Evolutionary conservation across 1,140 invertebrate genomes (phyloP), one percentile per base, ranked within the genome.

Genomic region (Drosophila biarmipes): DNA sequence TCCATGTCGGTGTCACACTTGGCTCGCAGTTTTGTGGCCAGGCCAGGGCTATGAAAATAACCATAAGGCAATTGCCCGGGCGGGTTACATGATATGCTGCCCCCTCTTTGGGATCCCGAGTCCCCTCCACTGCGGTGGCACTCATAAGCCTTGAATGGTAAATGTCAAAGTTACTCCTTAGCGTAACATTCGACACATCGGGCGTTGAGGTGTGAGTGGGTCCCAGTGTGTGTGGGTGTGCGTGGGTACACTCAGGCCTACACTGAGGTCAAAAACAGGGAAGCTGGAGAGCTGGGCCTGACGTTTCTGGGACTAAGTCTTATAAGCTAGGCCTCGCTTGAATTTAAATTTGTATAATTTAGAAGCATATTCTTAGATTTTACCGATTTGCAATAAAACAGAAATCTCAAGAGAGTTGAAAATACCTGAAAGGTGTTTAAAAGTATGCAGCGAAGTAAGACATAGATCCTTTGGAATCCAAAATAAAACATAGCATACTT

Each of bases 91-190:
- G 61, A 68, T 61, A 49, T 59, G 69, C 63, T 19, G 43, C 57
- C 29, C 55, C 48, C 27, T 31, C 12, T 40, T 21, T 29, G 40
- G 8, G 29, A 31, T 4, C 31, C 29, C 15, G 19, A 38, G 43
- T 2, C 17, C 34, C 14, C 40, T 34, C 15, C 43, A 31, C 53
- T 49, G 67, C 76, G 84, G 69, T 73, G 84, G 85, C 73, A 89
- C 84, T 89, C 84, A 89, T 89, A 89, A 89, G 84, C 84, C 84
- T 89, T 89, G 84, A 89, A 89, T 89, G 84, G 85, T 89, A 89
- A 89, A 89, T 89, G 84, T 89, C 84, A 89, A 89, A 89, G 84
- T 89, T 89, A 89, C 84, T 90, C 84, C 84, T 89, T 84, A 87
- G 84, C 84, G 84, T 89, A 90, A 89, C 76, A 90, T 90, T 90